Percentiles rank a stretch among this genome's conserved stretches.
Conservation (phyloP, 2,888 invertebrate genomes). For the Dascillus cervinus region DNA sequence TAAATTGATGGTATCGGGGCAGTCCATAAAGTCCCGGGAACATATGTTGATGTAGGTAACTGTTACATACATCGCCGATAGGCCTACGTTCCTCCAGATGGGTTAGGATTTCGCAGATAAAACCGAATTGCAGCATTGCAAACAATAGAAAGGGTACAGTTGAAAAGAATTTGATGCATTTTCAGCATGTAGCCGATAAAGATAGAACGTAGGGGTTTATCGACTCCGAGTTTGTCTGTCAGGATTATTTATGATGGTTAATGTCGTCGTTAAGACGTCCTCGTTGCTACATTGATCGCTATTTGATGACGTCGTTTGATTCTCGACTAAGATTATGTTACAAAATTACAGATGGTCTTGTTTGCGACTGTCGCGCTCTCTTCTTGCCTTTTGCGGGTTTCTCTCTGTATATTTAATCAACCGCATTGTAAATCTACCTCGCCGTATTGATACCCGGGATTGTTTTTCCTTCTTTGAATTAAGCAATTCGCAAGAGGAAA, state of each 20-base stretch:
- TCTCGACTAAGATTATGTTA: slow-evolving; percentile 23
- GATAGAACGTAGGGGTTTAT: slow-evolving; percentile 19
- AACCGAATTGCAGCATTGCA: slow-evolving; percentile 9
- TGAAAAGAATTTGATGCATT: not conserved
- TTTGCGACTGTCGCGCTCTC: slow-evolving; percentile 10
- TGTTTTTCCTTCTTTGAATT: too few relatives aligned
- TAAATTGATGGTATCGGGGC: slow-evolving; percentile 10
- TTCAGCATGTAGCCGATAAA: slow-evolving; percentile 6
- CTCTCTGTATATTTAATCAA: not conserved
- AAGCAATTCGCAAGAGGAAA: too few relatives aligned
- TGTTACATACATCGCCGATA: slow-evolving; percentile 5
- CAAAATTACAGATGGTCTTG: slow-evolving; percentile 23
- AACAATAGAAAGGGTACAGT: slow-evolving; percentile 7
- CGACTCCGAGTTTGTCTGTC: slow-evolving; percentile 25
- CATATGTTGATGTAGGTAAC: slow-evolving; percentile 4
- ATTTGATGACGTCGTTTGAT: slow-evolving; percentile 34
- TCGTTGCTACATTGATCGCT: slow-evolving; percentile 29
- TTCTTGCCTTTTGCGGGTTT: not conserved
- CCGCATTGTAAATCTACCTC: not conserved
- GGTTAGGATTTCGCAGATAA: slow-evolving; percentile 6
- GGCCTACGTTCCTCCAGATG: slow-evolving; percentile 3
- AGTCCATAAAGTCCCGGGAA: not conserved
- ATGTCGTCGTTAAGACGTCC: slow-evolving; percentile 33
- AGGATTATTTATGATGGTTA: slow-evolving; percentile 33
- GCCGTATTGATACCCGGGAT: too few relatives aligned